Conservation (phyloP, 30 jellyfish, hydroid and myxozoan genomes). For the Turritopsis dohrnii region DNA sequence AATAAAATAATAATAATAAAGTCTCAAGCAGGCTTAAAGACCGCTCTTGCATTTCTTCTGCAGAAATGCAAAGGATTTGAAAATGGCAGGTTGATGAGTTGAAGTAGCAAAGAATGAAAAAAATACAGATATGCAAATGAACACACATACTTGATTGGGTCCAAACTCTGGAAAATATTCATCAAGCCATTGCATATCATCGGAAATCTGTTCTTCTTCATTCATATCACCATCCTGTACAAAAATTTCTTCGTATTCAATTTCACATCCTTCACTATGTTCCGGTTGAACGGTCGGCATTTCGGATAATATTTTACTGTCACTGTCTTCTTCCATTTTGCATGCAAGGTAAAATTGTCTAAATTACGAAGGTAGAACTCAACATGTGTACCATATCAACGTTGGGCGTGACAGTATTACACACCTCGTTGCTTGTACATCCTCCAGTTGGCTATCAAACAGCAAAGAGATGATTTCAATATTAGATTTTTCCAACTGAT, state of each 20-base stretch:
- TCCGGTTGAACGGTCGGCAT: not conserved
- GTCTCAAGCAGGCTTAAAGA: too few species aligned
- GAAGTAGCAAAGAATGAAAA: not conserved
- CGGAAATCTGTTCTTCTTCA: not conserved
- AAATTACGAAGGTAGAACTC: not conserved
- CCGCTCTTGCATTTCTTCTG: too few species aligned
- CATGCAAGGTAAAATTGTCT: constrained; percentile 14
- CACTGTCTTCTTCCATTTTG: not conserved
- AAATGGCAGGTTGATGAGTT: too few species aligned
- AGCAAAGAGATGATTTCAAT: constrained; percentile 56
- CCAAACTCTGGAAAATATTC: not conserved
- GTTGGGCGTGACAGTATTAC: too few species aligned
- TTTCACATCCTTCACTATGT: not conserved
- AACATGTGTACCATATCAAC: too few species aligned
- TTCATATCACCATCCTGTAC: not conserved
- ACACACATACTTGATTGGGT: not conserved
- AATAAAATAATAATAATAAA: too few species aligned
- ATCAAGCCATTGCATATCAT: constrained; percentile 6
- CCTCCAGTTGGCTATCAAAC: constrained; percentile 40
- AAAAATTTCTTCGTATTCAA: not conserved
- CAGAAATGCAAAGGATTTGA: too few species aligned
- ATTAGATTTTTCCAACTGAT: constrained; percentile 43
- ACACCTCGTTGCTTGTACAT: not conserved
- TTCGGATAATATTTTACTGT: not conserved
- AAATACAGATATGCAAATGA: not conserved